Evolutionary conservation across 2,888 invertebrate genomes (phyloP).

Genomic region (Anoplius nigerrimus): DNA sequence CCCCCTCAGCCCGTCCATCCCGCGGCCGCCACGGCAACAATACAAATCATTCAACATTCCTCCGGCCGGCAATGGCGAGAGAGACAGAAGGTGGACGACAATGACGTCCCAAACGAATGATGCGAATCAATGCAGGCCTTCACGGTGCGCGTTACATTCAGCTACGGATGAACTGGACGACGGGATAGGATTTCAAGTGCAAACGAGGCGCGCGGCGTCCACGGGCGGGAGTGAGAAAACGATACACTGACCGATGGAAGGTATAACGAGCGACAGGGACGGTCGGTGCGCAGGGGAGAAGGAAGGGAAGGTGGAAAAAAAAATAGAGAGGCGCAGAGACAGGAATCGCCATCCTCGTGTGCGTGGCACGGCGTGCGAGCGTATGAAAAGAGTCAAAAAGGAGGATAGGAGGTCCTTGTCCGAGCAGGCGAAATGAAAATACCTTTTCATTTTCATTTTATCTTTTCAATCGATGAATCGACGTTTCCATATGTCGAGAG

Average conservation of each 20-base stretch:
- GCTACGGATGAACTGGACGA: conserved; percentile 16
- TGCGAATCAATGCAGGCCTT: conserved; percentile 34
- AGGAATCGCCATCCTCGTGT: too few relatives aligned
- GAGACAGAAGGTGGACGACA: conserved; percentile 20
- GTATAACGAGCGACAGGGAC: not conserved
- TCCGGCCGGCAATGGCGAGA: conserved; percentile 3
- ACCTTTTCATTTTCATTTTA: conserved; percentile 20
- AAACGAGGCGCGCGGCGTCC: conserved; percentile 14
- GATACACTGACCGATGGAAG: conserved; percentile 1
- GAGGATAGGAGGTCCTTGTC: conserved; percentile 30
- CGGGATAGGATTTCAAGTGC: conserved; percentile 43
- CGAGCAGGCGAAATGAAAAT: conserved; percentile 41
- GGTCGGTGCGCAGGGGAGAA: not conserved
- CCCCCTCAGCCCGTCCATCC: too few relatives aligned
- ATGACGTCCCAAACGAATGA: conserved; percentile 45
- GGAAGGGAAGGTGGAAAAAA: not conserved
- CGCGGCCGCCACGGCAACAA: too few relatives aligned
- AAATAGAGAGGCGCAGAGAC: not conserved
- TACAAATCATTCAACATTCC: conserved; percentile 40
- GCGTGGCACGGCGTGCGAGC: too few relatives aligned
- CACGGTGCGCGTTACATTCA: conserved; percentile 19
- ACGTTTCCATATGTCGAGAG: not conserved
- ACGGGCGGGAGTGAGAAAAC: conserved; percentile 28
- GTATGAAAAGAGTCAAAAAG: conserved; percentile 8
- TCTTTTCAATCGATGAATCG: conserved; percentile 26